Percentiles rank a stretch among this genome's conserved stretches.
These are phyloP conservation scores for Penaeus japonicus DNA, from an alignment of 1,140 invertebrate species.

Conservation along the genomic window DNA sequence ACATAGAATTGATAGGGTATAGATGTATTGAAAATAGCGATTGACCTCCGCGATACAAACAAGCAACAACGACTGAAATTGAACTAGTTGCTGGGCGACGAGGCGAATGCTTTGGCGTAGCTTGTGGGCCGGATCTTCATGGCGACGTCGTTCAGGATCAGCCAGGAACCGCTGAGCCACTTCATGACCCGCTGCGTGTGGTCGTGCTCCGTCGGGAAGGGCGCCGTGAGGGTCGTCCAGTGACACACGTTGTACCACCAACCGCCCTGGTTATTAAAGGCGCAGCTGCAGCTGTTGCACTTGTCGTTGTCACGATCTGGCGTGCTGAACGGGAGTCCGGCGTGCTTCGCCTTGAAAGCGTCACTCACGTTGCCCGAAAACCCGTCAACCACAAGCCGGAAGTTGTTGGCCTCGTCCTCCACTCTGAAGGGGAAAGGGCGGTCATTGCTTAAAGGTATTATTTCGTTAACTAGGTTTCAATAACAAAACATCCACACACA, in stretches of 20 bases:
- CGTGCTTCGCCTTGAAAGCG: constrained; percentile 22
- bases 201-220: background rate
- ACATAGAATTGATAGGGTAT: no score
- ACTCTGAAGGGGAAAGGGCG: background rate
- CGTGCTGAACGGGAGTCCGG: constrained; percentile 20
- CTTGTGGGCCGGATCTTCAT: background rate
- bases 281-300: background rate
- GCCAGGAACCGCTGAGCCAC: background rate
- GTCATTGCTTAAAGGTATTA: background rate
- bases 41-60: background rate
- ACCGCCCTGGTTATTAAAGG: constrained; percentile 4
- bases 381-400: constrained; percentile 6
- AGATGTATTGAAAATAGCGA: no score
- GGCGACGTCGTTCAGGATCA: constrained; percentile 17
- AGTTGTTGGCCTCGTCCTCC: background rate
- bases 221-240: constrained; percentile 14
- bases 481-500: no score
- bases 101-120: background rate
- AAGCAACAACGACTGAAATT: no score
- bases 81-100: background rate
- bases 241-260: constrained; percentile 36
- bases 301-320: constrained; percentile 13
- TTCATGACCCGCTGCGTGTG: background rate
- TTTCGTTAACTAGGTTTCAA: no score
- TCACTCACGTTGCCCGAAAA: constrained; percentile 36